These are phyloP conservation scores for Pediacus dermestoides DNA, from an alignment of 2,888 invertebrate species.

Conservation along the genomic window DNA sequence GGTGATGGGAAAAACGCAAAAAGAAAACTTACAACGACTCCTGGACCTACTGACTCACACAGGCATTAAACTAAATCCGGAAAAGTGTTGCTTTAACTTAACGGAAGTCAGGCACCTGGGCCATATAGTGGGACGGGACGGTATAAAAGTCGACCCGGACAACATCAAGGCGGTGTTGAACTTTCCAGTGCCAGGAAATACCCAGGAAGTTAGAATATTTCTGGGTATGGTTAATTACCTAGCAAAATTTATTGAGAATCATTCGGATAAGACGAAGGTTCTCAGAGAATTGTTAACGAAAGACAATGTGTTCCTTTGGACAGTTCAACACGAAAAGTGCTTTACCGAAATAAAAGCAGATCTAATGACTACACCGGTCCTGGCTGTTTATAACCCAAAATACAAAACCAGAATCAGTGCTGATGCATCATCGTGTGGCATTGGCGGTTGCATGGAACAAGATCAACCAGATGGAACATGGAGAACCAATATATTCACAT, in stretches of 20 bases:
- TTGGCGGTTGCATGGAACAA: conserved; percentile 24
- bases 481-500: conserved; percentile 36
- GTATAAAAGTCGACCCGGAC: not conserved
- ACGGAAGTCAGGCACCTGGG: not conserved
- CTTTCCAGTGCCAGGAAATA: not conserved
- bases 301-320: not conserved
- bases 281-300: not conserved
- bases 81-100: not conserved
- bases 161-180: not conserved
- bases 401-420: conserved; percentile 19
- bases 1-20: conserved; percentile 10
- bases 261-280: not conserved
- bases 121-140: not conserved
- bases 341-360: conserved; percentile 10
- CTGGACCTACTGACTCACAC: not conserved
- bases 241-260: not conserved
- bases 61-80: not conserved
- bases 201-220: not conserved
- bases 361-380: conserved; percentile 22
- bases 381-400: conserved; percentile 34
- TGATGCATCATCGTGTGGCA: conserved; percentile 25
- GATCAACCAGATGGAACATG: conserved; percentile 18
- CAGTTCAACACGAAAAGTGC: not conserved
- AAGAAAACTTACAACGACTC: conserved; percentile 3
- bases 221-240: not conserved